Conservation (phyloP, 2,888 invertebrate genomes). For the Drosophila cognata region DNA sequence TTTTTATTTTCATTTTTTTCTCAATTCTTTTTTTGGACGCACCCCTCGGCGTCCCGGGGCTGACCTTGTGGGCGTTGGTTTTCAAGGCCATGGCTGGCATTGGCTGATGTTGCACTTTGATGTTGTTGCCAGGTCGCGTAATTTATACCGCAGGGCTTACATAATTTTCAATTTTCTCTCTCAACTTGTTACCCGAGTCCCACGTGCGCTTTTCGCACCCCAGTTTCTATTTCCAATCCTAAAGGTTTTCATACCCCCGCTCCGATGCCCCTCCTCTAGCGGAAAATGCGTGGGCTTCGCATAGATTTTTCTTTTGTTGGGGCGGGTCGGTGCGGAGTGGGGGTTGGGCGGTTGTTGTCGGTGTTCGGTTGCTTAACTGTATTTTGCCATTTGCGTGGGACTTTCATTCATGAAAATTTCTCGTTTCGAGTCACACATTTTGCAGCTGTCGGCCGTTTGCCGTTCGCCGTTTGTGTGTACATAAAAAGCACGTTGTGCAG, state of each 20-base stretch:
- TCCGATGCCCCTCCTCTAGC: neutral
- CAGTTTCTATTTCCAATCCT: slow-evolving; percentile 47
- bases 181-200: slow-evolving; percentile 41
- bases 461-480: slow-evolving; percentile 39
- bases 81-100: slow-evolving; percentile 32
- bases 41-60: slow-evolving; percentile 12
- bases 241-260: slow-evolving; percentile 5
- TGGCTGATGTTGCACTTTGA: slow-evolving; percentile 52
- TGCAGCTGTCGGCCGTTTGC: slow-evolving; percentile 49
- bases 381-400: slow-evolving; percentile 77
- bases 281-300: slow-evolving; percentile 50
- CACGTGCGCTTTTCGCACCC: slow-evolving; percentile 34
- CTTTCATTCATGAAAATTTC: slow-evolving; percentile 83
- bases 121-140: slow-evolving; percentile 62
- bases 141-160: slow-evolving; percentile 60
- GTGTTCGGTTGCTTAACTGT: slow-evolving; percentile 33
- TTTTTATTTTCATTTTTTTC: neutral
- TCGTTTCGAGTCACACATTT: slow-evolving; percentile 62
- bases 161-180: slow-evolving; percentile 61
- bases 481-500: slow-evolving; percentile 53
- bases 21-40: slow-evolving; percentile 36
- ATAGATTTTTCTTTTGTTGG: slow-evolving; percentile 22
- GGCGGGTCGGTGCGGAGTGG: neutral
- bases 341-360: neutral
- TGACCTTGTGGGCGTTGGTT: slow-evolving; percentile 55